Evolutionary conservation across 2,113 vertebrate genomes (phyloP), one percentile per base, ranked within the genome.

Genomic region (Corydoras sp.): DNA sequence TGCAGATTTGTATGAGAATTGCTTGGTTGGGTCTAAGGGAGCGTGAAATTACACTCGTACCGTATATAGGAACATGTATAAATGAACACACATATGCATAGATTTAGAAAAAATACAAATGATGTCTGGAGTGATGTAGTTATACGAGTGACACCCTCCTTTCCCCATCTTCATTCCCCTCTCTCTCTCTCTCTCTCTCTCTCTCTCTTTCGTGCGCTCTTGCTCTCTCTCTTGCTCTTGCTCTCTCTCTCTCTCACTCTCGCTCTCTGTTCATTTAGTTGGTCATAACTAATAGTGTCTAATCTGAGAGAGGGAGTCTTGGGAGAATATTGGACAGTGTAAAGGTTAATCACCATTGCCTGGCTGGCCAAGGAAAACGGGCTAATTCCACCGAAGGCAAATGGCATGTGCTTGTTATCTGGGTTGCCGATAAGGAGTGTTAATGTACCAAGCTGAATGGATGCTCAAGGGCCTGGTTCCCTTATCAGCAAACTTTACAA

Each of bases 401-500:
- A 99, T 98, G 95, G 95, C 94, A 96, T 95, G 93, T 90, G 88
- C 92, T 94, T 94, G 87, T 98, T 98, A 99, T 99, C 97, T 95
- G 94, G 92, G 91, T 90, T 87, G 88, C 92, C 93, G 97, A 99
- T 99, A 98, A 99, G 95, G 89, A 95, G 94, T 96, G 93, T 95
- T 98, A 99, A 99, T 99, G 96, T 95, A 97, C 95, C 93, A 92
- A 96, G 93, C 93, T 97, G 95, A 99, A 98, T 96, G 93, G 95
- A 96, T 93, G 97, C 97, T 99, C 93, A 98, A 99, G 97, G 97
- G 96, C 97, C 94, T 90, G 93, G 96, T 95, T 95, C 89, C 89
- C 95, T 99, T 99, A 99, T 99, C 97, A 94, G 94, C 92, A 97
- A 98, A 98, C 95, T 99, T 99, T 98, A 97, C 96, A 98, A 96